Percentiles rank a stretch among this genome's conserved stretches.
phyloP scores from a whole-genome alignment of 2,888 invertebrate genomes.

The Megastigmus dorsalis region DNA sequence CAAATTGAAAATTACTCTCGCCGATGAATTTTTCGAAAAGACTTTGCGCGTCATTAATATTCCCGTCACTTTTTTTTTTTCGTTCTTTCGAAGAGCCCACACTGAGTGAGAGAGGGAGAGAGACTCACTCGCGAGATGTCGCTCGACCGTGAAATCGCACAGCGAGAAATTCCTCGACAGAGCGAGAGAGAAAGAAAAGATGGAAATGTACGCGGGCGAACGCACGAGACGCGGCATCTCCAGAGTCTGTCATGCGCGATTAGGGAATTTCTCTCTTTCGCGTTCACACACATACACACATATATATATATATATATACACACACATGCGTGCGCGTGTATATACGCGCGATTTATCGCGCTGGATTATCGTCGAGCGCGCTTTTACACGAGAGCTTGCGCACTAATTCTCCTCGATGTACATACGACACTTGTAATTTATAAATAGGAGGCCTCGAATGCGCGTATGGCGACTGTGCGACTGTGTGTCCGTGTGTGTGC shows the following conservation, averaged over 20 bases:
- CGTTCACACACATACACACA: neutral
- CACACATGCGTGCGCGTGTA: too few relatives aligned
- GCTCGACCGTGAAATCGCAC: slow-evolving; percentile 15
- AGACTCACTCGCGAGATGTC: neutral
- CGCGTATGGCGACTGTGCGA: slow-evolving; percentile 3
- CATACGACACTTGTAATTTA: slow-evolving; percentile 53
- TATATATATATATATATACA: too few relatives aligned
- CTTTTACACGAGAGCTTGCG: slow-evolving; percentile 33
- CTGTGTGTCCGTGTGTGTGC: neutral
- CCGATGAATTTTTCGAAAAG: too few relatives aligned
- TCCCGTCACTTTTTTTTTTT: too few relatives aligned
- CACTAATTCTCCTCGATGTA: slow-evolving; percentile 49
- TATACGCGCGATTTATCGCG: slow-evolving; percentile 26
- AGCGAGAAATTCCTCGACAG: slow-evolving; percentile 3
- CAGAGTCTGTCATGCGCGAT: too few relatives aligned
- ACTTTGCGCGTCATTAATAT: too few relatives aligned
- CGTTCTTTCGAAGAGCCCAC: too few relatives aligned
- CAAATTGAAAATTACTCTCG: too few relatives aligned
- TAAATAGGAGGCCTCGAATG: slow-evolving; percentile 45
- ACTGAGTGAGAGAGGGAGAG: neutral
- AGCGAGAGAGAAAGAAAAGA: too few relatives aligned
- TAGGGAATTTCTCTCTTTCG: slow-evolving; percentile 6
- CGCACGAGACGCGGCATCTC: too few relatives aligned
- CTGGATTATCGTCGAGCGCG: slow-evolving; percentile 40
- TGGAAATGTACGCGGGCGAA: neutral